Evolutionary conservation across 2,888 invertebrate genomes (phyloP).

Genomic region (Iselma pallidipennis): DNA sequence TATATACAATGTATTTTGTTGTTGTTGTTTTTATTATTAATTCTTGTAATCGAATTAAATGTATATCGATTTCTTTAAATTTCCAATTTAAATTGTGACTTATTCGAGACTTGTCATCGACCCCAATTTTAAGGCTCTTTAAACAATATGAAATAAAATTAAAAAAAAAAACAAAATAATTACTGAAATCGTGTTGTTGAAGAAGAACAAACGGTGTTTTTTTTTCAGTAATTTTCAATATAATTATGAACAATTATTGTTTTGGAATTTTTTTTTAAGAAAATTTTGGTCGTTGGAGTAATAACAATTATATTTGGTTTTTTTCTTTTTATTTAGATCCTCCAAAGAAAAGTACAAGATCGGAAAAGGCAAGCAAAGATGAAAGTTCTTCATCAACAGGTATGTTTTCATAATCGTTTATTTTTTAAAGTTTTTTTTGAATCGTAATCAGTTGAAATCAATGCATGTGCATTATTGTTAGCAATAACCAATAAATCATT

Average conservation of each 20-base stretch:
- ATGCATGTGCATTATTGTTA: background rate
- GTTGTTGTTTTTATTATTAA: background rate
- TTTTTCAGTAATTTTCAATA: background rate
- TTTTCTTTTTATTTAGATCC: constrained; percentile 9
- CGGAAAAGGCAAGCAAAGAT: constrained; percentile 8
- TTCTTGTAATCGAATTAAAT: background rate
- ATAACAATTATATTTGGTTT: background rate
- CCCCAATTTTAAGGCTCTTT: too few species aligned
- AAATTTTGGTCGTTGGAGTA: background rate
- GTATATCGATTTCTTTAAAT: background rate
- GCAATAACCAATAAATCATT: constrained; percentile 6
- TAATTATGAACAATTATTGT: background rate
- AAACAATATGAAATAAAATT: background rate
- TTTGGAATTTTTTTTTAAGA: background rate
- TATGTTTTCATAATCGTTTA: background rate
- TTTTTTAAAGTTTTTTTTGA: background rate
- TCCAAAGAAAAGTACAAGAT: constrained; percentile 15
- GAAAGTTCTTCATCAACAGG: constrained; percentile 2
- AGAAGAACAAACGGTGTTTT: background rate
- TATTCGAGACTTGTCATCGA: background rate
- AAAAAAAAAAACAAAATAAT: background rate
- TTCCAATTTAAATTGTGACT: background rate
- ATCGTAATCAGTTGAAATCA: background rate
- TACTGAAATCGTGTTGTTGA: background rate
- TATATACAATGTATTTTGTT: too few species aligned